These are phyloP conservation scores for Pachyuromys duprasi DNA, from an alignment of 2,797 vertebrate species.

Conservation along the genomic window DNA sequence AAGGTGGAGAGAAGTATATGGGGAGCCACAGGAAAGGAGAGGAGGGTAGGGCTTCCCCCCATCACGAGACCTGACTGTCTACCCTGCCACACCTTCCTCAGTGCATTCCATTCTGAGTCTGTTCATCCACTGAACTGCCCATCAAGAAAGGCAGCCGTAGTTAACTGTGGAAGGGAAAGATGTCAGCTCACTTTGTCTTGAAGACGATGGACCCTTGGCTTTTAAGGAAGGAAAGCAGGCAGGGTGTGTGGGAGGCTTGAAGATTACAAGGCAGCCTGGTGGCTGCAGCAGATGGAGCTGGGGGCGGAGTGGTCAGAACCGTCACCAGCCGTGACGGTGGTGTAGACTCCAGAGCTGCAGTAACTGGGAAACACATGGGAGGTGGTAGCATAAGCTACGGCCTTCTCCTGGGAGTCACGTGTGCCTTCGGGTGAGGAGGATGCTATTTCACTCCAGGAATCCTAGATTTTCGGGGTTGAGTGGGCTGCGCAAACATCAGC, in stretches of 20 bases:
- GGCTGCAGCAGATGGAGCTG: constrained; percentile 73
- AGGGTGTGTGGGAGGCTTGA: constrained; percentile 72
- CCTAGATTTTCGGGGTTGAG: background rate
- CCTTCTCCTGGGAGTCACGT: background rate
- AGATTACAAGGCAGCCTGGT: constrained; percentile 56
- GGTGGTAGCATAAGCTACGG: constrained; percentile 45
- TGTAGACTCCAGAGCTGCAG: constrained; percentile 57
- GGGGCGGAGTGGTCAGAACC: constrained; percentile 76
- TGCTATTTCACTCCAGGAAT: background rate
- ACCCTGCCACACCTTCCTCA: background rate
- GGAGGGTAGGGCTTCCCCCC: background rate
- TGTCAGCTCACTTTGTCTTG: background rate
- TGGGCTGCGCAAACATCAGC: background rate
- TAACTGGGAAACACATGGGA: constrained; percentile 46
- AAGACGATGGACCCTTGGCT: background rate
- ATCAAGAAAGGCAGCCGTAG: background rate
- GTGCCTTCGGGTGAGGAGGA: background rate
- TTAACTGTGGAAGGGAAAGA: background rate
- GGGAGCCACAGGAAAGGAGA: background rate
- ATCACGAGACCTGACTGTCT: rapidly evolving
- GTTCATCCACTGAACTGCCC: background rate
- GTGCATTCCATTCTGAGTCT: background rate
- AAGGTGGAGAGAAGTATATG: background rate
- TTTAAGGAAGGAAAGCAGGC: constrained; percentile 14
- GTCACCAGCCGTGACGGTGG: constrained; percentile 60